Percentiles rank a stretch among this genome's conserved stretches.
phyloP scores from a whole-genome alignment of 1,140 invertebrate species.

The Heliconius eleuchia region DNA sequence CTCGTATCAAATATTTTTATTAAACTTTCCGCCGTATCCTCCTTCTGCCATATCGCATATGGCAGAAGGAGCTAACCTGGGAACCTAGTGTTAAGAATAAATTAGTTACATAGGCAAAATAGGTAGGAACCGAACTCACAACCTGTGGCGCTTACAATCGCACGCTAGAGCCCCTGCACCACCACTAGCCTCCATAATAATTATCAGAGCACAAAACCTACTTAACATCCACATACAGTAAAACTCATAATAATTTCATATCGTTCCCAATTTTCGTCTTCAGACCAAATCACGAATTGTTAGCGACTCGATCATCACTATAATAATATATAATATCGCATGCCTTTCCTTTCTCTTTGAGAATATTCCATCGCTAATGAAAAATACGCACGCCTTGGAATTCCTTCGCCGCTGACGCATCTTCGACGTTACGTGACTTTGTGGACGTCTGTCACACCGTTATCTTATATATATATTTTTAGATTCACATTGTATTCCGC shows the following conservation, averaged over 20 bases:
- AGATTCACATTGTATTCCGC: background rate
- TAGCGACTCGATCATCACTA: constrained; percentile 22
- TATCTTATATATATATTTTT: background rate
- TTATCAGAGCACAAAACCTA: background rate
- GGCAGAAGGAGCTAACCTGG: no score
- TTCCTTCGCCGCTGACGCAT: constrained; percentile 60
- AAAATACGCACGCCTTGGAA: constrained; percentile 60
- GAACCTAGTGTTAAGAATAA: no score
- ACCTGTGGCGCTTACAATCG: no score
- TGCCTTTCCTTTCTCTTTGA: constrained; percentile 40
- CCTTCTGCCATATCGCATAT: no score
- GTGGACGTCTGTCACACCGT: constrained; percentile 33
- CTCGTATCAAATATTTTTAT: no score
- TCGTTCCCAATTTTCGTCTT: background rate
- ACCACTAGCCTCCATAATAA: no score
- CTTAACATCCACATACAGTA: background rate
- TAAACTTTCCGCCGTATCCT: no score
- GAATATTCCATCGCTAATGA: constrained; percentile 50
- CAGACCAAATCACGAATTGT: constrained; percentile 19
- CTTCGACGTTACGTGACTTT: constrained; percentile 43
- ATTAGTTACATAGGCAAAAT: no score
- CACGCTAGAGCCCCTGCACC: no score
- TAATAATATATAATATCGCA: constrained; percentile 30
- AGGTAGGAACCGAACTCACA: no score
- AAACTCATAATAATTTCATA: background rate